These are phyloP conservation scores for Drosophila guanche DNA, from an alignment of 1,140 invertebrate genomes.

Conservation along the genomic window DNA sequence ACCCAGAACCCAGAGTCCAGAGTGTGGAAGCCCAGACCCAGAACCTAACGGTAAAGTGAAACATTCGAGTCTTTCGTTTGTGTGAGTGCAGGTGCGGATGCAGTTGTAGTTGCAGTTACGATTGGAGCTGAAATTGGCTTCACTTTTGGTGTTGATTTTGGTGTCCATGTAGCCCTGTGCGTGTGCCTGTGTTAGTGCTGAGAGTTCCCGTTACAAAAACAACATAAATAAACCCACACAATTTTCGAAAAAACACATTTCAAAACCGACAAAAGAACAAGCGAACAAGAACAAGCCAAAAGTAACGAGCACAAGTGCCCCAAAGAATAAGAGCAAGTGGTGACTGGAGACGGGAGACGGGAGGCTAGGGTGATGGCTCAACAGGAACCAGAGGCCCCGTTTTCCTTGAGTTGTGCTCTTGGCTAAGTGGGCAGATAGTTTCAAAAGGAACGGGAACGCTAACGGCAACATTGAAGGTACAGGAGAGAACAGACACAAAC, in stretches of 20 bases:
- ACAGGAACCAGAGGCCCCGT: conserved; percentile 55
- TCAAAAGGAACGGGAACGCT: conserved; percentile 20
- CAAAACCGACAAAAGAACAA: conserved; percentile 66
- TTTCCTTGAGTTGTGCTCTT: conserved; percentile 14
- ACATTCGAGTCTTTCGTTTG: conserved; percentile 27
- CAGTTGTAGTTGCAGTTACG: too few relatives aligned
- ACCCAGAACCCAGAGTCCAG: conserved; percentile 35
- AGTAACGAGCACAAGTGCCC: conserved; percentile 67
- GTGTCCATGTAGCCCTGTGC: conserved; percentile 1
- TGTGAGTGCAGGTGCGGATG: conserved; percentile 3
- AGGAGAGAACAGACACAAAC: too few relatives aligned
- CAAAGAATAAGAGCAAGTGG: conserved; percentile 35
- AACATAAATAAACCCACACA: conserved; percentile 56
- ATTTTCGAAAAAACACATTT: conserved; percentile 71
- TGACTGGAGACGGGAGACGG: not conserved
- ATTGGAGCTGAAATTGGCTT: too few relatives aligned
- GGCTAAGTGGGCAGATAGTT: conserved; percentile 58
- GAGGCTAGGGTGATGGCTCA: conserved; percentile 27
- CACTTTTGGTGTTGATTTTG: too few relatives aligned
- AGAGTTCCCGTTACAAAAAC: conserved; percentile 68
- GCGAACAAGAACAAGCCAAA: conserved; percentile 62
- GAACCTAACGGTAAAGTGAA: conserved; percentile 69
- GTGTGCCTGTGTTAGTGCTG: conserved; percentile 58
- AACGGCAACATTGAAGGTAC: not conserved
- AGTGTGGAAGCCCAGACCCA: not conserved